Conservation (phyloP, 1,140 invertebrate species). For the Drosophila obscura region DNA sequence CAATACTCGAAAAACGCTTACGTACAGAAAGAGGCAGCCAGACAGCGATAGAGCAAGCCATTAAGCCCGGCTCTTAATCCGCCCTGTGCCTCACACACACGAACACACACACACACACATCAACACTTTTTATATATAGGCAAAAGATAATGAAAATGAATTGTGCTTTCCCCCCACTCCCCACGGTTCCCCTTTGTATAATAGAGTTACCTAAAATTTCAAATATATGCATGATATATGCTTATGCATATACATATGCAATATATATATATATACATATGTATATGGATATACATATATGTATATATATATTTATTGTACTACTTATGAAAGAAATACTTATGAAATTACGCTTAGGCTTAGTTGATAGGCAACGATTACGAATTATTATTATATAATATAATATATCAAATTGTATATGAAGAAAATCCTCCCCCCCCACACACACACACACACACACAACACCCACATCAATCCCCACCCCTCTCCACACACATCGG, state of each 20-base stretch:
- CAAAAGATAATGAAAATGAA: conserved; percentile 23
- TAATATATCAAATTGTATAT: conserved; percentile 62
- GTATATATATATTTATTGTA: conserved; percentile 30
- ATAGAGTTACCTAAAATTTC: conserved; percentile 19
- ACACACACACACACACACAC: background rate
- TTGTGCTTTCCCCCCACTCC: conserved; percentile 19
- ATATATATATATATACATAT: conserved; percentile 22
- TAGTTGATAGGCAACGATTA: conserved; percentile 57
- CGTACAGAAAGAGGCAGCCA: too few species aligned
- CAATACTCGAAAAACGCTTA: conserved; percentile 38
- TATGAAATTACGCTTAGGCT: conserved; percentile 72
- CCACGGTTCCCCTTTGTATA: conserved; percentile 31
- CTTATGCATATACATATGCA: conserved; percentile 41
- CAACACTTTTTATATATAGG: conserved; percentile 16
- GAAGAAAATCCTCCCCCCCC: conserved; percentile 8
- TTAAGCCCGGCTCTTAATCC: too few species aligned
- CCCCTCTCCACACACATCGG: conserved; percentile 25
- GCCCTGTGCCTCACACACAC: too few species aligned
- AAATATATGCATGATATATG: conserved; percentile 5
- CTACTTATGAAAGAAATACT: conserved; percentile 40
- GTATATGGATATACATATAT: conserved; percentile 17
- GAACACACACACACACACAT: background rate
- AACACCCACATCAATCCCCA: background rate
- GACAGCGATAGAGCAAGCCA: too few species aligned
- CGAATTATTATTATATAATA: conserved; percentile 75